Conservation (phyloP, 2,888 invertebrate species). For the Hypena proboscidalis region DNA sequence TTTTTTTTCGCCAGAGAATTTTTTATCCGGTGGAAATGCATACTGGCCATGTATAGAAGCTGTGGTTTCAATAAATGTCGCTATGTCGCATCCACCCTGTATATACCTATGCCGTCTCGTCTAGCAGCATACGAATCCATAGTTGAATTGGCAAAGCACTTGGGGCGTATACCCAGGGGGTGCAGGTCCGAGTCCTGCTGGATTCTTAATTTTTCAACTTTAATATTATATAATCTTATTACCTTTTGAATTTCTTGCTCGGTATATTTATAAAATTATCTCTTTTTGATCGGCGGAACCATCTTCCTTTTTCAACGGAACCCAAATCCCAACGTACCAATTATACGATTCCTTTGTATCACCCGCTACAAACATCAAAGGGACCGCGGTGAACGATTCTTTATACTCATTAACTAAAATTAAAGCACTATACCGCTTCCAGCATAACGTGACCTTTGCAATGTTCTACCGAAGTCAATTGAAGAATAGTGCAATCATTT, state of each 20-base stretch:
- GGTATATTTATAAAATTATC: not conserved
- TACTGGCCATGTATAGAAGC: too few relatives aligned
- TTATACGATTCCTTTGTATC: constrained; percentile 67
- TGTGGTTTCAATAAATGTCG: too few relatives aligned
- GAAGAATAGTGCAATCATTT: constrained; percentile 32
- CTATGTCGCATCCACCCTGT: too few relatives aligned
- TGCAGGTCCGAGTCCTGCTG: too few relatives aligned
- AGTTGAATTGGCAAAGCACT: too few relatives aligned
- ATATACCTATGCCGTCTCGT: too few relatives aligned
- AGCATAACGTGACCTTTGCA: constrained; percentile 46
- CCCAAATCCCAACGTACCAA: constrained; percentile 59
- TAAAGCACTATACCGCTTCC: constrained; percentile 57
- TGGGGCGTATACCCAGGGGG: too few relatives aligned
- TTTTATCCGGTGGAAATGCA: too few relatives aligned
- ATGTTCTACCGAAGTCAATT: constrained; percentile 29
- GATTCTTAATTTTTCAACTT: too few relatives aligned
- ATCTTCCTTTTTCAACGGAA: constrained; percentile 28
- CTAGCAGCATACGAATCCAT: too few relatives aligned
- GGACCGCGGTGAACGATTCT: constrained; percentile 80
- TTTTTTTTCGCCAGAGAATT: too few relatives aligned
- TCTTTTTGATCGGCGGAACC: constrained; percentile 40
- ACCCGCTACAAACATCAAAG: constrained; percentile 70
- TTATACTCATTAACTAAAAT: constrained; percentile 74
- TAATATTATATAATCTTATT: not conserved
- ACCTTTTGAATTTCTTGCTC: not conserved